These are phyloP conservation scores for Ectropis crepuscularia DNA, from an alignment of 2,888 invertebrate species.

Conservation along the genomic window DNA sequence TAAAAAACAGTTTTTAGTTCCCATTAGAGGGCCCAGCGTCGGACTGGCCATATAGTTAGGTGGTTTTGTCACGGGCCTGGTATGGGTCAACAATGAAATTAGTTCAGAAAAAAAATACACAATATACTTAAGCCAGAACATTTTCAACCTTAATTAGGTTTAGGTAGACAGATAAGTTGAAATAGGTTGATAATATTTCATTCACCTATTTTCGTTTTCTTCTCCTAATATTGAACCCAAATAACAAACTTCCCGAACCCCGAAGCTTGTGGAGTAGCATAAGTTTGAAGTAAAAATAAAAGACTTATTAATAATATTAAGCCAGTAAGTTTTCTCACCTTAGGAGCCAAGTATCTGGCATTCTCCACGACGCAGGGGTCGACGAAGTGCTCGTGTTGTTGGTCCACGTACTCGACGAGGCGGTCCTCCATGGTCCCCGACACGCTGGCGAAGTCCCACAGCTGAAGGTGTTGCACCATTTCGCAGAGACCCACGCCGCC, in stretches of 20 bases:
- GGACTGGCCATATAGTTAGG: too few relatives aligned
- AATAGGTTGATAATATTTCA: neutral
- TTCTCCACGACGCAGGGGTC: slow-evolving; percentile 88
- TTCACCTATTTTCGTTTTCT: too few relatives aligned
- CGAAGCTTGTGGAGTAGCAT: too few relatives aligned
- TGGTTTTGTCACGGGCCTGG: too few relatives aligned
- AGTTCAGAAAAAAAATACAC: too few relatives aligned
- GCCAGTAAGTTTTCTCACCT: slow-evolving; percentile 69
- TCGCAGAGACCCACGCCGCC: slow-evolving; percentile 98
- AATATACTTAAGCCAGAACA: too few relatives aligned
- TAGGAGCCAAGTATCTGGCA: slow-evolving; percentile 91
- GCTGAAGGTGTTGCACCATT: slow-evolving; percentile 96
- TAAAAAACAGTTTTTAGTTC: too few relatives aligned
- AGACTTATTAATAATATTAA: neutral
- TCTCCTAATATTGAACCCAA: too few relatives aligned
- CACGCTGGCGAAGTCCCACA: slow-evolving; percentile 93
- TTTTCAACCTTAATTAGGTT: neutral
- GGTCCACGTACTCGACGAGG: slow-evolving; percentile 94
- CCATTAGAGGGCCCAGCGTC: too few relatives aligned
- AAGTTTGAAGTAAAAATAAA: neutral
- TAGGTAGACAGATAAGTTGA: neutral
- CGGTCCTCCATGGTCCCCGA: slow-evolving; percentile 89
- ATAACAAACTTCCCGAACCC: too few relatives aligned
- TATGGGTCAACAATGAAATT: too few relatives aligned
- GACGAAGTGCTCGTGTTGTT: slow-evolving; percentile 95